Base-by-base conservation (phyloP, 2,888 invertebrate species). In the Spicauda simplicius region DNA sequence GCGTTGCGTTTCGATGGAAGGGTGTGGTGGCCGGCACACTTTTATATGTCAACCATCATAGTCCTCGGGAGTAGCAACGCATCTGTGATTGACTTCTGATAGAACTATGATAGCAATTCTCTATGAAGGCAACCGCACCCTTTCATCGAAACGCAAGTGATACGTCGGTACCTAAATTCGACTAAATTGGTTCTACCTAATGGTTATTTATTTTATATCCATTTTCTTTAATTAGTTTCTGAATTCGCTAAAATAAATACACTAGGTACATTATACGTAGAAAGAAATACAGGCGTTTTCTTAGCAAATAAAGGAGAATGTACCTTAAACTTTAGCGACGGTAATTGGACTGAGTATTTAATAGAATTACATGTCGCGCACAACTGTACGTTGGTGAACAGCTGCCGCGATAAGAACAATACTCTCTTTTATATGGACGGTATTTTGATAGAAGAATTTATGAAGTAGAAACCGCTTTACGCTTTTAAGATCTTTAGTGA, bases 271-370 rank as follows among this genome's bases (percentile, higher is more conserved):
- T 14, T 25, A 41, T 12, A 37, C 12, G 37, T 11, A 45, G n/a
- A n/a, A 45, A n/a, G n/a, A 45, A 45, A 41, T 33, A 45, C 45
- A 45, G n/a, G 45, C 45, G 12, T n/a, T 45, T 45, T n/a, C 45
- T 45, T 45, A 45, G 6, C 45, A 45, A 45, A 45, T 45, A 45
- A 45, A n/a, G 45, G 16, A 25, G 25, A 4, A 25, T 25, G 45
- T 45, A n/a, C 45, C 45, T 45, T 45, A 45, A 45, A 54, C 25
- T n/a, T 14, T n/a, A 25, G 25, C 54, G 54, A 25, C 54, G 14
- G 54, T 54, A 54, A 54, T 54, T 54, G 54, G 54, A 54, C 54
- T 25, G 25, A 54, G 54, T 54, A 54, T 54, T 54, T 54, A 54
- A 54, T 54, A 25, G 54, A 25, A 54, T 54, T 45, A n/a, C 45